Evolutionary conservation across 2,797 vertebrate species (phyloP), one percentile per base, ranked within the genome.

Genomic region (Cephalopachus bancanus): DNA sequence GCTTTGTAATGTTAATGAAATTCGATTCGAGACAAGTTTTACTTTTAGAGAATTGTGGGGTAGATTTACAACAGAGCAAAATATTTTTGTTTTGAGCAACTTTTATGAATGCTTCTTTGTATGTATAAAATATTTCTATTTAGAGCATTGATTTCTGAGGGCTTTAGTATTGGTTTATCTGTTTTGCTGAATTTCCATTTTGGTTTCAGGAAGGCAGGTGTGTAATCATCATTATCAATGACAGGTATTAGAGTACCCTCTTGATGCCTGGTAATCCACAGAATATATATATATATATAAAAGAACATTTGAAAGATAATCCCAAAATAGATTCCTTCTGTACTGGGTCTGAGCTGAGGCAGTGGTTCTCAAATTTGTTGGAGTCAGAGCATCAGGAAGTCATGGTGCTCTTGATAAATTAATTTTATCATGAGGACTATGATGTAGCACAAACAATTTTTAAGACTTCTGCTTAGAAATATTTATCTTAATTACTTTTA

Each of bases 81-180:
- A 88, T 93, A 76, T 86, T 83, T 96, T 94, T 97, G 33, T 84
- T 96, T 37, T 85, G 84, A 96, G 49, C 64, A 59, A 74, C 22
- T 88, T 26, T 93, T 94, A 12, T 57, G 81, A 88, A 64, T 75
- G 67, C 57, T 92, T 30, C 60, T 94, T 75, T 87, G 72, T 96
- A 37, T 87, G 72, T 96, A 37, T 37, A 60, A 88, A 95, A 62
- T 91, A 74, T 83, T 93, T 97, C 83, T 97, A 0, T 97, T 93
- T 88, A 67, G 72, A 96, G 90, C 94, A 72, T 30, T 96, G 67
- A 69, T n/a, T 83, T 97, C 91, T 85, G 89, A 97, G 33, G 78
- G 22, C 62, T 69, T 94, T 75, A 26, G 12, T 88, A 87, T 87
- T 78, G 78, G 78, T 30, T 55, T n/a, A 33, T 97, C 81, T n/a